Evolutionary conservation across 2,888 invertebrate species (phyloP).

Genomic region (Polia nebulosa): DNA sequence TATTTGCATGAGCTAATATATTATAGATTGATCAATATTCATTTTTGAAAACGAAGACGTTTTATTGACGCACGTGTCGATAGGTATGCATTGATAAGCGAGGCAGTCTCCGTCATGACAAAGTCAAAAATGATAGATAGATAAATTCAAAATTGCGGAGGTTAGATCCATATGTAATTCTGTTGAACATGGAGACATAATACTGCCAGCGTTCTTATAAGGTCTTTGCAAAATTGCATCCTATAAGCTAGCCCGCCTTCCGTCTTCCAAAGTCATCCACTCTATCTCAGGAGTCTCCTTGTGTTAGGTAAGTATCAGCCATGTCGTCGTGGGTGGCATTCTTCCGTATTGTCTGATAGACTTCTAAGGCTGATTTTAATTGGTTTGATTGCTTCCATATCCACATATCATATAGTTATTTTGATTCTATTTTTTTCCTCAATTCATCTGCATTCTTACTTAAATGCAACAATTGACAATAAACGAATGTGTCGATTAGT

Average conservation of each 20-base stretch:
- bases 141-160: too few relatives aligned
- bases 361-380: neutral
- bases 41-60: conserved; percentile 12
- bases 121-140: neutral
- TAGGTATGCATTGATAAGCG: conserved; percentile 11
- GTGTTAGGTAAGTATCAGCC: neutral
- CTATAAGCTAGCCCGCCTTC: neutral
- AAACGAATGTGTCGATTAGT: conserved; percentile 36
- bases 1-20: neutral
- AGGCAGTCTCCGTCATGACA: neutral
- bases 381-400: neutral
- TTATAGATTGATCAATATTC: conserved; percentile 4
- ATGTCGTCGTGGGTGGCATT: neutral
- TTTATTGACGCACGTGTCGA: neutral
- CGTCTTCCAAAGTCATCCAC: too few relatives aligned
- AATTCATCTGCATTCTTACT: conserved; percentile 29
- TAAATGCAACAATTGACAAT: conserved; percentile 54
- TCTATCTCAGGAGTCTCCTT: neutral
- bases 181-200: too few relatives aligned
- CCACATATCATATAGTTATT: too few relatives aligned
- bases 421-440: neutral
- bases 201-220: neutral
- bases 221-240: neutral
- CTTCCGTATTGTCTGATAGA: neutral
- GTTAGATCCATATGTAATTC: neutral